phyloP scores from a whole-genome alignment of 1,140 invertebrate genomes.

The Parasteatoda tepidariorum region DNA sequence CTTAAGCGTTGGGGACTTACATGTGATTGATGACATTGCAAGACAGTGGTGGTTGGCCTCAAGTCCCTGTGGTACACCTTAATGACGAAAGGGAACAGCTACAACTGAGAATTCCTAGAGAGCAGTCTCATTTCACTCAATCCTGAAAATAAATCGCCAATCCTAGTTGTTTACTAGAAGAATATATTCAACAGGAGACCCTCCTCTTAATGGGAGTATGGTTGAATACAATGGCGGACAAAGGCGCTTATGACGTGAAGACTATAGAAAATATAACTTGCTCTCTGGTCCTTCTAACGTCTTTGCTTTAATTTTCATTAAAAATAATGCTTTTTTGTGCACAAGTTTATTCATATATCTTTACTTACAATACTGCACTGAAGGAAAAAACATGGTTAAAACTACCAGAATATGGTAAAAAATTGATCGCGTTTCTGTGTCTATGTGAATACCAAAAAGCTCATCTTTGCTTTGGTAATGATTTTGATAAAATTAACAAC shows the following conservation, averaged over 20 bases:
- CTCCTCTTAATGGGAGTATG: too few species aligned
- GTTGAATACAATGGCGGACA: too few species aligned
- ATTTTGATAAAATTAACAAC: too few species aligned
- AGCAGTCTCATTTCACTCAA: constrained; percentile 12
- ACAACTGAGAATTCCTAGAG: constrained; percentile 22
- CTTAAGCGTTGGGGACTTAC: constrained; percentile 4
- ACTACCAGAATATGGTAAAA: too few species aligned
- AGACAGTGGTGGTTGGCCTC: constrained; percentile 24
- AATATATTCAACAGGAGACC: background rate
- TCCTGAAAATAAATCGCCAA: constrained; percentile 21
- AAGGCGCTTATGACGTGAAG: background rate
- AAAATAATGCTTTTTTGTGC: too few species aligned
- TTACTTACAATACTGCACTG: too few species aligned
- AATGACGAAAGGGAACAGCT: constrained; percentile 28
- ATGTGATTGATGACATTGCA: constrained; percentile 22
- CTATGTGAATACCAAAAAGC: too few species aligned
- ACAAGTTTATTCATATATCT: too few species aligned
- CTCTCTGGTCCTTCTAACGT: background rate
- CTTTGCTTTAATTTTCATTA: background rate
- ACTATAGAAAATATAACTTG: background rate
- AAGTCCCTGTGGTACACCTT: constrained; percentile 34
- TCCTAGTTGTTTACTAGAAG: constrained; percentile 1
- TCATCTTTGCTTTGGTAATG: too few species aligned
- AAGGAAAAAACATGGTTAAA: too few species aligned
- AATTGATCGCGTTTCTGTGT: too few species aligned